These are phyloP conservation scores for Hetaerina americana DNA, from an alignment of 1,140 invertebrate species.

Conservation along the genomic window DNA sequence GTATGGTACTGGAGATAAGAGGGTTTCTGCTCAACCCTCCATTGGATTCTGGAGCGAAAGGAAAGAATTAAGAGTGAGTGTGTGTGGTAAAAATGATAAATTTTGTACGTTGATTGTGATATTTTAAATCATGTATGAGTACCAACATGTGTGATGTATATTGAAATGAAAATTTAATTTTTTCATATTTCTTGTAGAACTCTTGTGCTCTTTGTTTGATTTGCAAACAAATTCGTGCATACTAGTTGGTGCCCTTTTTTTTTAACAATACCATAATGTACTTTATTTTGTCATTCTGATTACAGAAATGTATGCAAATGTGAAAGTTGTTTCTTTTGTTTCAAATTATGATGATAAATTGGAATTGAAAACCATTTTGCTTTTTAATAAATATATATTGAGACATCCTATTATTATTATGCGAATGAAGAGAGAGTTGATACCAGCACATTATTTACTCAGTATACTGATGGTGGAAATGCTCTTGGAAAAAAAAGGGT, in stretches of 20 bases:
- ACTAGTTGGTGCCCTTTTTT: neutral
- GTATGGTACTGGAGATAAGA: neutral
- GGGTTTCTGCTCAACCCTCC: neutral
- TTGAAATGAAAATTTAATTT: neutral
- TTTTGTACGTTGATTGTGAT: neutral
- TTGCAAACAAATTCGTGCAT: neutral
- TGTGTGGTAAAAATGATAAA: neutral
- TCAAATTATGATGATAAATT: too few species aligned
- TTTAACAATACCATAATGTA: neutral
- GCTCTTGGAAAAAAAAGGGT: too few species aligned
- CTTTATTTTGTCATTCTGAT: neutral
- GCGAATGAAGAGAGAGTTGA: too few species aligned
- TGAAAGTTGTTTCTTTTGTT: too few species aligned
- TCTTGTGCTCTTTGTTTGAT: neutral
- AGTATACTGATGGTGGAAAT: too few species aligned
- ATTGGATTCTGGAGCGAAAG: neutral
- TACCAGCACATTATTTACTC: too few species aligned
- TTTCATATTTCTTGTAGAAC: neutral
- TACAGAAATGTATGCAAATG: too few species aligned
- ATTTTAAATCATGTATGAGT: neutral
- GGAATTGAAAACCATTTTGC: too few species aligned
- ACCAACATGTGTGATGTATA: neutral
- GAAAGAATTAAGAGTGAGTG: too few species aligned
- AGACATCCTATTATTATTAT: too few species aligned
- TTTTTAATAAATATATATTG: too few species aligned